A percentile compares a stretch with the other conserved stretches of the same genome.
Evolutionary conservation across 2,113 vertebrate species (phyloP).

Genomic region (Lycocorax pyrrhopterus): DNA sequence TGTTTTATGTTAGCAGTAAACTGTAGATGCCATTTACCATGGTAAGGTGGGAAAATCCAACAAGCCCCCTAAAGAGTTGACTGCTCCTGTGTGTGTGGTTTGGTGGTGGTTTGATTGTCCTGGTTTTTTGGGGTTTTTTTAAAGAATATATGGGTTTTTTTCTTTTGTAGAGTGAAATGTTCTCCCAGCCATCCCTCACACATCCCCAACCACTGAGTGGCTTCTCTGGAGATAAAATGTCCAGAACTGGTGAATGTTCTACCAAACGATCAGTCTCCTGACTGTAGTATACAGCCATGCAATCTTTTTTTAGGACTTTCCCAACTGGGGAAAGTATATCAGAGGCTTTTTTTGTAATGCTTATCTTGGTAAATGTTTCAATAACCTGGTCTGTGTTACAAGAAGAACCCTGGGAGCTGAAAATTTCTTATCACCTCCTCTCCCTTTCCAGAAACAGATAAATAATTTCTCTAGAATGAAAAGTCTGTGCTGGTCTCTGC

Average conservation of each 20-base stretch:
- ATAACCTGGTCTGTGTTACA: background rate
- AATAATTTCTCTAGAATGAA: background rate
- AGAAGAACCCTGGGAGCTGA: background rate
- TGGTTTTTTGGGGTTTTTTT: background rate
- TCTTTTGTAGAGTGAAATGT: background rate
- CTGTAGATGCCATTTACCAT: background rate
- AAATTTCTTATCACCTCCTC: background rate
- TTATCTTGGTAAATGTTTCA: background rate
- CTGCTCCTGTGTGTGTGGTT: background rate
- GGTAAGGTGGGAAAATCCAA: background rate
- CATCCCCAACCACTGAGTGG: fast-evolving
- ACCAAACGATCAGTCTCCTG: background rate
- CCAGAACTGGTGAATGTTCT: background rate
- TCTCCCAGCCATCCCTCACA: background rate
- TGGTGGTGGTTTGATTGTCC: background rate
- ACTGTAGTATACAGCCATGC: background rate
- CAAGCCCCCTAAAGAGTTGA: background rate
- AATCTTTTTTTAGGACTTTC: background rate
- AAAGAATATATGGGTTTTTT: background rate
- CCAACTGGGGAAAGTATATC: background rate
- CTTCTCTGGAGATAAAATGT: background rate
- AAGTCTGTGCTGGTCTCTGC: background rate
- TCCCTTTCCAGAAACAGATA: background rate
- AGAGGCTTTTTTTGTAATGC: background rate
- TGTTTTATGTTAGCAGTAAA: background rate